Base-by-base conservation (phyloP, 2,888 invertebrate genomes). In the Agrypnus murinus region DNA sequence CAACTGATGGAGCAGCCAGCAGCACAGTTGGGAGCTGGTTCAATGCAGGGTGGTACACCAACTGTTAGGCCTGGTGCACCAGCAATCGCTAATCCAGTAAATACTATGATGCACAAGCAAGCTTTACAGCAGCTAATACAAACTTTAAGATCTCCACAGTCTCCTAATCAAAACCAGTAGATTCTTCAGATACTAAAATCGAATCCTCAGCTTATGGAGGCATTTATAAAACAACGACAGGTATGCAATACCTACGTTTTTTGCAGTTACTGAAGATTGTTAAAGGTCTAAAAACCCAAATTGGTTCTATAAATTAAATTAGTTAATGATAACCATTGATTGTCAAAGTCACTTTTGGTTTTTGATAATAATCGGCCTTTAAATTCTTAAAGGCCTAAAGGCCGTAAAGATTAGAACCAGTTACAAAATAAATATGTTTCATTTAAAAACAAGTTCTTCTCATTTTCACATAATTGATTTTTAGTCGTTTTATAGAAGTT, bases 171-270 rank as follows among this genome's bases (percentile, higher is more conserved):
- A 83, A 97, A 98, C 82, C 93, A 93, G 82, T 94, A 95, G 86
- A 92, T 95, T 72, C 88, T 97, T 73, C 92, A 93, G 81, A 96
- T 98, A 81, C 90, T 98, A 74, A 97, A 97, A 86, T 93, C 94
- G 75, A 96, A 97, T 87, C 98, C 98, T 43, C 95, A 95, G 79
- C 89, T 98, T 53, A 97, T 98, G 96, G 96, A 97, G 65, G 96
- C 97, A 64, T 96, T 96, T 83, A 94, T 98, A 76, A 96, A 96
- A 82, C 95, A 95, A 85, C 88, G 95, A 83, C 92, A 93, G 87
- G 91, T 90, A 55, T 5, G 25, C n/a, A n/a, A n/a, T n/a, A n/a
- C 4, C 10, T 14, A 5, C 6, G 6, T 34, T 34, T 34, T n/a
- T n/a, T n/a, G n/a, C n/a, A n/a, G n/a, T n/a, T n/a, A n/a, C n/a